Evolutionary conservation across 2,888 invertebrate species (phyloP), one percentile per base, ranked within the genome.

Genomic region (Athalia circularis): DNA sequence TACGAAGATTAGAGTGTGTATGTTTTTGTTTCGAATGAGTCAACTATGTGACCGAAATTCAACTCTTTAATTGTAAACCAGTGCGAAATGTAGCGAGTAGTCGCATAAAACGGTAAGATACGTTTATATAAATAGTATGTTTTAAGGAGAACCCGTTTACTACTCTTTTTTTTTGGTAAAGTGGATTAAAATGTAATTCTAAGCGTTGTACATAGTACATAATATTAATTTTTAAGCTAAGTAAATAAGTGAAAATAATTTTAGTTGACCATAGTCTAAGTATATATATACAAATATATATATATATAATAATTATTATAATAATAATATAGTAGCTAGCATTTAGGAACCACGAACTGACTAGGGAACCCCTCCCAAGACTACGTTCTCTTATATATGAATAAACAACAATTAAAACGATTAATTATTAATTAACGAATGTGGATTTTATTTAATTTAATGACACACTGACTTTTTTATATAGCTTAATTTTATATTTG

Each of bases 151-250:
- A 75, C 50, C 62, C 52, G 50, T 52, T 50, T 61, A 75, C 64
- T 75, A 52, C 13, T 62, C 29, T 48, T 80, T 84, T 83, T 85
- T 82, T 84, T 83, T 86, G 85, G 83, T 84, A 86, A 87, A 81
- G 82, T 84, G 87, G 84, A 85, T 84, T 85, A 83, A 85, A 82
- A 84, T 83, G 79, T 81, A 83, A 81, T 57, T 80, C 84, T 82
- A 88, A 88, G 87, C 87, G 85, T 87, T 90, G 90, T 90, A 90
- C 83, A 90, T 89, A 90, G 88, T 90, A 90, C 85, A 88, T 89
- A 89, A 87, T 89, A 88, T 82, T 89, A 89, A 84, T 85, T 87
- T 87, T 82, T 88, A 90, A 89, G 87, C 86, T 86, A 84, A 87
- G 83, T 85, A 88, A 88, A 86, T 89, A 89, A 75, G 75, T 52